Base-by-base conservation (phyloP, 2,888 invertebrate genomes). In the Melieria picta region DNA sequence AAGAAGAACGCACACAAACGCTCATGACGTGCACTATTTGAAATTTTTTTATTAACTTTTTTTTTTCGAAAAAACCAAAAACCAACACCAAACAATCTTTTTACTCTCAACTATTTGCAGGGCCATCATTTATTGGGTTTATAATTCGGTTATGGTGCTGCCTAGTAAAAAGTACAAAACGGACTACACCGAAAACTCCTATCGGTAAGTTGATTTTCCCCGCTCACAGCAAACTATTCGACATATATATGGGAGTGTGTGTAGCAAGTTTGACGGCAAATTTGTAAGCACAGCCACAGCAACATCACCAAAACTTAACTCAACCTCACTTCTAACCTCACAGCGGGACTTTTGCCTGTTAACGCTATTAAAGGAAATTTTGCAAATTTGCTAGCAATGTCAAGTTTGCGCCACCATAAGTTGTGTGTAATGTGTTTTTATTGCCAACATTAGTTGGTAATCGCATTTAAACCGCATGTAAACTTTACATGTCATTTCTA, bases 71-170 rank as follows among this genome's bases (percentile, higher is more conserved):
- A 56, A 56, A 10, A n/a, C n/a, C 13, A 47, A 47, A 62, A 16
- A 48, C 10, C 30, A n/a, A 11, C 30, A n/a, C 7, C 0, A 55
- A 64, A 61, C 5, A 43, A 48, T 6, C 16, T 7, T 42, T 46
- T 45, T 16, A 30, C 16, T 47, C 16, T 61, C 48, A 57, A 42
- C 16, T 61, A 71, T 65, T 72, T 79, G 50, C 9, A 90, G 94
- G 75, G 95, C 96, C 79, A 96, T 96, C 88, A 95, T 94, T 84
- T 96, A 96, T 88, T 96, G 96, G 96, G 94, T 94, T 74, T 94
- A 94, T 87, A 94, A 95, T 84, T 93, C 93, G 82, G 92, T 94
- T 75, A 96, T 97, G 94, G 92, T 96, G 63, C 89, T 96, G 78
- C 94, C 95, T 0, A 95, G 94, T 72, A 94, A 94, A 86, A 96